A percentile compares a stretch with the other conserved stretches of the same genome.
Conservation (phyloP, 2,888 invertebrate species). For the Acleris literana region DNA sequence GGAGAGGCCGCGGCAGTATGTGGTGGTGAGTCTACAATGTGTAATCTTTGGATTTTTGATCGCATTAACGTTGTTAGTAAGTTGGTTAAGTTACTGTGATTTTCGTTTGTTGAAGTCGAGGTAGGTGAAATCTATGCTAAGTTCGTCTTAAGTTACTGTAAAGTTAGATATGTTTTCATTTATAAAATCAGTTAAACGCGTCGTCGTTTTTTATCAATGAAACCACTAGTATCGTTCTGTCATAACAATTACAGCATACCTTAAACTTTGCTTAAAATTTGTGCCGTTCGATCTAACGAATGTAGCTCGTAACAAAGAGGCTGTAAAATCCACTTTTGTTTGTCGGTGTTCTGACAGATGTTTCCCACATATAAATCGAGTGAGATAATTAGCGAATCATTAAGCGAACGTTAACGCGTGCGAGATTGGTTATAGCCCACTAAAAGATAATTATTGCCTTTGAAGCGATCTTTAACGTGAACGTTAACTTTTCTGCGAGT, state of each 20-base stretch:
- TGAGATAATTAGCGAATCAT: constrained; percentile 66
- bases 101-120: not conserved
- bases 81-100: constrained; percentile 5
- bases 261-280: constrained; percentile 14
- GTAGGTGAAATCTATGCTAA: constrained; percentile 1
- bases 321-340: constrained; percentile 7
- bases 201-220: constrained; percentile 31
- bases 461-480: constrained; percentile 37
- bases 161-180: constrained; percentile 15
- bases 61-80: not conserved
- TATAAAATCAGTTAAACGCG: constrained; percentile 11
- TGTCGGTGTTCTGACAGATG: constrained; percentile 27
- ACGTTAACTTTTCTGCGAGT: constrained; percentile 21
- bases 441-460: constrained; percentile 46
- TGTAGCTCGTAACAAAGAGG: constrained; percentile 14
- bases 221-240: constrained; percentile 18
- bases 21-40: constrained; percentile 89
- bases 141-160: constrained; percentile 2
- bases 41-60: constrained; percentile 30
- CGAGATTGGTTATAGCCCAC: constrained; percentile 60
- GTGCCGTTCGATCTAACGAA: not conserved
- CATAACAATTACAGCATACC: constrained; percentile 28
- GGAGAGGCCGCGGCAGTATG: constrained; percentile 94
- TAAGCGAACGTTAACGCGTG: constrained; percentile 61
- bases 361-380: constrained; percentile 41